Evolutionary conservation across 2,797 vertebrate species (phyloP), one percentile per base, ranked within the genome.

Genomic region (Peromyscus eremicus): DNA sequence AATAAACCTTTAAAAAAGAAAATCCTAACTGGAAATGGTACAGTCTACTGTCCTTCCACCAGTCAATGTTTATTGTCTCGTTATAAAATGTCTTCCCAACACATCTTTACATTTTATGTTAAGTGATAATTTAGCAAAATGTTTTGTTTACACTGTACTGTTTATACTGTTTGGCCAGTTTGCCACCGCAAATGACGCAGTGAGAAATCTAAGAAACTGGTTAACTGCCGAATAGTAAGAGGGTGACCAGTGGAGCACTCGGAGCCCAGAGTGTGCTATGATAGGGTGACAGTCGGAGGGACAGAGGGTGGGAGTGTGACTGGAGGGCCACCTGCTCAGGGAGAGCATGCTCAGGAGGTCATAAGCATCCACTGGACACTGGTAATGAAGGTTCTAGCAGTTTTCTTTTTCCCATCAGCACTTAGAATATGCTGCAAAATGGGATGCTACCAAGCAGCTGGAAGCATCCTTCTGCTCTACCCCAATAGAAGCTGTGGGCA

Each of bases 231-330:
- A 5, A 2, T 8, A 0, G 6, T 49, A 34, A 25, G 27, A 1
- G 5, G 32, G 29, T 29, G 64, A 12, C 1, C 60, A 13, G 1
- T 6, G 32, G 46, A 83, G 64, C 43, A 1, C 2, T 7, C 4
- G 62, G 83, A 85, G 23, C 17, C 43, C 68, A 46, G 49, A 60
- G 11, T 32, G 6, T 27, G 57, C 81, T 19, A 4, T 1, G 0
- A n/a, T 9, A 14, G 90, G 77, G 43, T 62, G 52, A 21, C 14
- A 62, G 6, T 62, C 57, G 17, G 37, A 46, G 3, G 90, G 19
- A 64, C 0, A n/a, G n/a, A n/a, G 21, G 13, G 3, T 0, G n/a
- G 12, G 9, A 49, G 10, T 46, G 17, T 3, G n/a, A 3, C 16
- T n/a, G 8, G 49, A 95, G 77, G 6, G 34, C 66, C 68, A 21